phyloP scores from a whole-genome alignment of 2,797 vertebrate genomes.

The Petrocephalus sullivani region DNA sequence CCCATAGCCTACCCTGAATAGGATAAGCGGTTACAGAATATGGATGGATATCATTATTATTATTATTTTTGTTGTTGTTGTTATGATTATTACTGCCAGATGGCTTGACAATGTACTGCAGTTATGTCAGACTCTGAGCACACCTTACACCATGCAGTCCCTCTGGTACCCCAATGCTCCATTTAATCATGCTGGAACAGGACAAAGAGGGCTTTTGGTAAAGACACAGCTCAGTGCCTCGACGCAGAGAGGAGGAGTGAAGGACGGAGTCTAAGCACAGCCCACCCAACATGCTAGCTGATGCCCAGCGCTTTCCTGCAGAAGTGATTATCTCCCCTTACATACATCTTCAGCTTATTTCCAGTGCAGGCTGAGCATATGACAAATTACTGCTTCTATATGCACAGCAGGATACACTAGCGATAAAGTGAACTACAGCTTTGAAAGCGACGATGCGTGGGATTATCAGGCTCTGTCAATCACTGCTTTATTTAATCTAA shows the following conservation, averaged over 20 bases:
- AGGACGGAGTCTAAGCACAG: not conserved
- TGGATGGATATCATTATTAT: not conserved
- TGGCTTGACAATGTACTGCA: not conserved
- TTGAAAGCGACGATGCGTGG: not conserved
- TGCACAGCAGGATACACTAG: not conserved
- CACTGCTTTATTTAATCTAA: not conserved
- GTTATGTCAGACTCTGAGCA: constrained; percentile 42
- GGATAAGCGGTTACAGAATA: not conserved
- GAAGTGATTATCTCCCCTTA: not conserved
- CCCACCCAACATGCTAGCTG: not conserved
- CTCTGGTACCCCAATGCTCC: constrained; percentile 50
- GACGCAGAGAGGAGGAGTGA: not conserved
- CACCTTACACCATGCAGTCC: constrained; percentile 46
- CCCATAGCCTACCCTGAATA: too few species aligned
- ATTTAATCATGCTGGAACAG: constrained; percentile 52
- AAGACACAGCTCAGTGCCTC: not conserved
- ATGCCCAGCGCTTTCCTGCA: not conserved
- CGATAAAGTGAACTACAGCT: not conserved
- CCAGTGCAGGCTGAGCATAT: not conserved
- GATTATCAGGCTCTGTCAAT: not conserved
- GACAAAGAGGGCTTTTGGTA: not conserved
- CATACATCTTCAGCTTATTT: not conserved
- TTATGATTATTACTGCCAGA: not conserved
- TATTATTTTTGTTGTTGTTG: not conserved
- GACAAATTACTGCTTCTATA: not conserved